Evolutionary conservation across 1,140 invertebrate genomes (phyloP).

Genomic region (Coenobita brevimanus): DNA sequence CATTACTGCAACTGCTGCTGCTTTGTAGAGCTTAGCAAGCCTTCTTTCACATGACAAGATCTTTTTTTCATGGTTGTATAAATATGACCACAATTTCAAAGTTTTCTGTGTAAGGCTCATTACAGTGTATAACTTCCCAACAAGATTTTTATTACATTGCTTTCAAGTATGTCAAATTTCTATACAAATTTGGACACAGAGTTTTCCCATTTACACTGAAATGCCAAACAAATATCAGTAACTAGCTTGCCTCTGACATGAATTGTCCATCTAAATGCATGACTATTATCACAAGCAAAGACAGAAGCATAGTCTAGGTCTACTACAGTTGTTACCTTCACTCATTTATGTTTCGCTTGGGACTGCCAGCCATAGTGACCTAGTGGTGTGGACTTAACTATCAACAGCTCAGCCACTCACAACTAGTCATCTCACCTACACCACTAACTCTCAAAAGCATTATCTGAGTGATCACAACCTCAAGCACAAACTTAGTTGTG

Average conservation of each 20-base stretch:
- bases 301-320: slow-evolving; percentile 49
- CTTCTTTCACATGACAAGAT: slow-evolving; percentile 1
- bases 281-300: slow-evolving; percentile 54
- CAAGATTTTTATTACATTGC: slow-evolving; percentile 11
- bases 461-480: slow-evolving; percentile 57
- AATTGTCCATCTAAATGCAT: slow-evolving; percentile 58
- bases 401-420: slow-evolving; percentile 57
- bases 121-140: background rate
- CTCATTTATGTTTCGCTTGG: slow-evolving; percentile 35
- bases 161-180: background rate
- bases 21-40: slow-evolving; percentile 21
- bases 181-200: slow-evolving; percentile 12
- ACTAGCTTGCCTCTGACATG: slow-evolving; percentile 44
- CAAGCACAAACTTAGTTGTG: slow-evolving; percentile 66
- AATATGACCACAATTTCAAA: slow-evolving; percentile 33
- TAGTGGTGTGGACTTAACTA: slow-evolving; percentile 24
- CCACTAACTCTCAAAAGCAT: slow-evolving; percentile 58
- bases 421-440: slow-evolving; percentile 58
- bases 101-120: slow-evolving; percentile 47
- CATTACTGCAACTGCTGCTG: slow-evolving; percentile 37
- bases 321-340: slow-evolving; percentile 25
- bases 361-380: slow-evolving; percentile 65
- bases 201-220: slow-evolving; percentile 40
- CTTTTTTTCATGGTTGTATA: slow-evolving; percentile 42
- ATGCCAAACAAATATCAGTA: slow-evolving; percentile 33